These are phyloP conservation scores for Keiferia lycopersicella DNA, from an alignment of 2,888 invertebrate species.

Conservation along the genomic window DNA sequence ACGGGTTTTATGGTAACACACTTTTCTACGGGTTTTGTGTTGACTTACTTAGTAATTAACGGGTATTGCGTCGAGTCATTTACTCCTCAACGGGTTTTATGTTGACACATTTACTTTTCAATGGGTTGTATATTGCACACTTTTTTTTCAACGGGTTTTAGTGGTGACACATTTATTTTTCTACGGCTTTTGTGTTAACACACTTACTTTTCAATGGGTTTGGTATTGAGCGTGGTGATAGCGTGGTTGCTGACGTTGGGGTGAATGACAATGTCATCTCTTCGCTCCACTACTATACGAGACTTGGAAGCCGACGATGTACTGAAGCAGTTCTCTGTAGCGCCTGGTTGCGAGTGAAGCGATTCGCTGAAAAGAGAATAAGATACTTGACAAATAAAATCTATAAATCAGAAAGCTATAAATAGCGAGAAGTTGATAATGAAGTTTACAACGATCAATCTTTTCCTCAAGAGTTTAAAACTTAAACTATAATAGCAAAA, in stretches of 20 bases:
- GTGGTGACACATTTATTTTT: no score
- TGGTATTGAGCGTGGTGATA: constrained; percentile 39
- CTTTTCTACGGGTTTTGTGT: no score
- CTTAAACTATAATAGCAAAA: no score
- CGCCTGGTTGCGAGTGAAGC: constrained; percentile 76
- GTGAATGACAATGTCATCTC: constrained; percentile 83
- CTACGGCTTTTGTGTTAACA: no score
- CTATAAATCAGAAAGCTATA: not conserved
- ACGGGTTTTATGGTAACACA: no score
- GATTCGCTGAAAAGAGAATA: constrained; percentile 59
- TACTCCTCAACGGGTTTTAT: no score
- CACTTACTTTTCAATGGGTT: constrained; percentile 49
- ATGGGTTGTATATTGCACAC: constrained; percentile 32
- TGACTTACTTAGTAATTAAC: no score
- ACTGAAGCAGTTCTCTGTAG: constrained; percentile 83
- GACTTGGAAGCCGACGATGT: constrained; percentile 90
- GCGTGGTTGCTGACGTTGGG: constrained; percentile 81
- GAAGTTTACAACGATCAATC: no score
- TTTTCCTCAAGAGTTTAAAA: no score
- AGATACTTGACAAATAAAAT: not conserved
- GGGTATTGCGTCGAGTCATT: no score
- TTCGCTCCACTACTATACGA: constrained; percentile 89
- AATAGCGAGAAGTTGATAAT: no score
- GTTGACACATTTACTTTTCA: constrained; percentile 47
- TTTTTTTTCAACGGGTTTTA: no score